Base-by-base conservation (phyloP, 2,113 vertebrate species). In the Phalacrocorax pelagicus region DNA sequence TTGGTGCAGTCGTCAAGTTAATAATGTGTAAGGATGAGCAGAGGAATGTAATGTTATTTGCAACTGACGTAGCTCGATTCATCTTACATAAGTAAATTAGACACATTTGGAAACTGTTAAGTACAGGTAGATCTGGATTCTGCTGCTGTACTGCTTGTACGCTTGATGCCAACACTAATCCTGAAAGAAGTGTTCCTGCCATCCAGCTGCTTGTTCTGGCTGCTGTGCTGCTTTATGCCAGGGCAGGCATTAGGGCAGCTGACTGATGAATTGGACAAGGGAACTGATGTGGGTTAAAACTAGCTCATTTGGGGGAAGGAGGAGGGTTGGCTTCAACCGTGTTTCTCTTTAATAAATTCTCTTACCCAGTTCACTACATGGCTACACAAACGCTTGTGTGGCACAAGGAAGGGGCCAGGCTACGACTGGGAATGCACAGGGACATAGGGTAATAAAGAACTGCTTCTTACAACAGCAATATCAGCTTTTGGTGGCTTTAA, bases 391-490 rank as follows among this genome's bases (percentile, higher is more conserved):
- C 5, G 5, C 62, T 24, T 11, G 13, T 42, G 47, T 69, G 71
- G 32, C 22, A 17, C 36, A 10, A 27, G 46, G 40, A 27, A 11
- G 13, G 40, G 84, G 36, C 46, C 62, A 19, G 38, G 26, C 72
- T 69, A 0, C 0, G 8, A 10, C 2, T 67, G 36, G 51, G 23
- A 29, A 34, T 36, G 3, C 0, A 2, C 23, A 20, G 32, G 30
- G 52, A 14, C 38, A 5, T 0, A 12, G 36, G 26, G 23, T 51
- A 78, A 34, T 69, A 81, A 23, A 32, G 51, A 61, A 34, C 71
- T 29, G 73, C 42, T 67, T 7, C 81, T 71, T 21, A 9, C 12
- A 79, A 29, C 73, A 63, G 32, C 78, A 71, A 1, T 14, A 21
- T 14, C 52, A 42, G 78, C 63, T 87, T 81, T 38, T 32, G 73